Evolutionary conservation across 2,888 invertebrate species (phyloP).

Genomic region (Alitta virens): DNA sequence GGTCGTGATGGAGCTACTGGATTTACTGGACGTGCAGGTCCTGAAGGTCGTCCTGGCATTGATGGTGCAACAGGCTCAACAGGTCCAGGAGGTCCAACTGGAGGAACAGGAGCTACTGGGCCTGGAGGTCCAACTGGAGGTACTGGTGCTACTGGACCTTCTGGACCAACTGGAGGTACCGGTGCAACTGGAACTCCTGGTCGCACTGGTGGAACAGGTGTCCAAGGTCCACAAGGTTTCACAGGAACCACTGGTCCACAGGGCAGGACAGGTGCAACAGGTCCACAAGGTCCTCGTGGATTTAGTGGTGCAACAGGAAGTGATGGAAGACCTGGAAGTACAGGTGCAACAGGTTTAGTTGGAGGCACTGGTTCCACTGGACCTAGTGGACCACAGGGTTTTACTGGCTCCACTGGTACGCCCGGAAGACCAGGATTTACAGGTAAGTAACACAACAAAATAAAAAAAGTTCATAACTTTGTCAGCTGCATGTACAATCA

Average conservation of each 20-base stretch:
- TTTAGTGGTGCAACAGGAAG: constrained; percentile 1
- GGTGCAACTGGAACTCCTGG: constrained; percentile 22
- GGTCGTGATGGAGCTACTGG: constrained; percentile 7
- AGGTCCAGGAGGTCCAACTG: constrained; percentile 3
- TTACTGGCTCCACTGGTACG: constrained; percentile 6
- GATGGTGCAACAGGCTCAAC: background rate
- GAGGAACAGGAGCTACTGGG: constrained; percentile 17
- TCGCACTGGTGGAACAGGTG: constrained; percentile 12
- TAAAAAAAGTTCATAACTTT: too few species aligned
- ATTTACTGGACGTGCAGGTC: background rate
- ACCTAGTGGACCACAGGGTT: constrained; percentile 14
- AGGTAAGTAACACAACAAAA: too few species aligned
- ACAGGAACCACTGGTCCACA: constrained; percentile 5
- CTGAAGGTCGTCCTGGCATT: background rate
- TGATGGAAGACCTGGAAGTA: background rate
- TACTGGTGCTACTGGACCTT: constrained; percentile 24
- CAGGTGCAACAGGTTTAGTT: background rate
- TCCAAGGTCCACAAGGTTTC: background rate
- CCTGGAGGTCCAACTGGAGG: constrained; percentile 17
- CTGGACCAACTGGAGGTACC: constrained; percentile 15
- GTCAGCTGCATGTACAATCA: background rate
- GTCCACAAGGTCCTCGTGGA: constrained; percentile 8
- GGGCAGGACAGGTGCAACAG: constrained; percentile 12
- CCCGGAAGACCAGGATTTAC: constrained; percentile 9
- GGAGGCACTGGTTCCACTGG: constrained; percentile 17